These are phyloP conservation scores for Ethmia dodecea DNA, from an alignment of 2,888 invertebrate genomes.

Conservation along the genomic window DNA sequence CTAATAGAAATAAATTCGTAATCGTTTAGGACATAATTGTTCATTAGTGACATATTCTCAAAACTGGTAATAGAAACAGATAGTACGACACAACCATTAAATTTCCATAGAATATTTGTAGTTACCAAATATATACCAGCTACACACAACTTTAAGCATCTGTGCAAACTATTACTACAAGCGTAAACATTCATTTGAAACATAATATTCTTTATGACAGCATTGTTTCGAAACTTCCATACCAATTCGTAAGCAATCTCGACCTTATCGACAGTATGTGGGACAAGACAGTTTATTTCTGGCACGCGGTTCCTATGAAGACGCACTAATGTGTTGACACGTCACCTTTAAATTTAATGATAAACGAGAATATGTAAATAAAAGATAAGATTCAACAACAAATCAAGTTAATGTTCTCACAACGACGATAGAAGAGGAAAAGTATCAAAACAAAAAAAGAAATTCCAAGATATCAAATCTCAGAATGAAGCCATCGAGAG, in stretches of 20 bases:
- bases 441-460: background rate
- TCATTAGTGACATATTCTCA: too few relatives aligned
- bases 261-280: conserved; percentile 48
- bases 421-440: too few relatives aligned
- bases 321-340: conserved; percentile 32
- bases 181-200: background rate
- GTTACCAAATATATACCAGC: too few relatives aligned
- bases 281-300: conserved; percentile 57
- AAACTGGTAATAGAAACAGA: too few relatives aligned
- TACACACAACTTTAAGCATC: too few relatives aligned
- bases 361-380: too few relatives aligned
- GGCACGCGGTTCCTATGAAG: conserved; percentile 40
- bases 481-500: conserved; percentile 1
- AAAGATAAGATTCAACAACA: background rate
- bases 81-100: too few relatives aligned
- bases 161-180: conserved; percentile 17
- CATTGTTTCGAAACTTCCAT: conserved; percentile 29
- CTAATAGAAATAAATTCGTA: too few relatives aligned
- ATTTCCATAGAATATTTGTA: too few relatives aligned
- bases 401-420: too few relatives aligned
- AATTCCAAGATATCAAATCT: background rate
- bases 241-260: conserved; percentile 41
- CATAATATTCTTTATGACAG: conserved; percentile 7
- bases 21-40: too few relatives aligned
- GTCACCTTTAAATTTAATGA: conserved; percentile 14